phyloP scores from a whole-genome alignment of 2,797 vertebrate species.

The Leuciscus waleckii region DNA sequence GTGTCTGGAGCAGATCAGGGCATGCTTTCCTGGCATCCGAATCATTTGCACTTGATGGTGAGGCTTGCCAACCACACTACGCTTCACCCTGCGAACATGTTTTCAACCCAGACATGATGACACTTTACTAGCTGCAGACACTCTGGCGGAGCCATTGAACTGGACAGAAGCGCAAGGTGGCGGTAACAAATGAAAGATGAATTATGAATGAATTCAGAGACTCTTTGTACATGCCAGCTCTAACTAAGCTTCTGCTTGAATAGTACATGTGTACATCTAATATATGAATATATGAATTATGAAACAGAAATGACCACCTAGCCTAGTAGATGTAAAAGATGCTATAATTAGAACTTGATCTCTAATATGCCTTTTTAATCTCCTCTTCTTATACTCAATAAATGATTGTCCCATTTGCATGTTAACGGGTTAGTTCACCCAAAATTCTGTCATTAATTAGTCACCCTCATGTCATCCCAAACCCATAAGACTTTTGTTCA shows the following conservation, averaged over 20 bases:
- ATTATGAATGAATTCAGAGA: constrained; percentile 32
- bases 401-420: neutral
- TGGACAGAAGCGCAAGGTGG: constrained; percentile 33
- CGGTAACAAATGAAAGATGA: constrained; percentile 36
- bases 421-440: neutral
- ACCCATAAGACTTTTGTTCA: too few relatives aligned
- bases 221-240: constrained; percentile 29
- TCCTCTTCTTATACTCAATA: neutral
- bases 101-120: constrained; percentile 39
- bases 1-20: constrained; percentile 23
- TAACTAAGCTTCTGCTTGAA: constrained; percentile 27
- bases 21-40: constrained; percentile 49
- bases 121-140: constrained; percentile 29
- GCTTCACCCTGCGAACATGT: constrained; percentile 24
- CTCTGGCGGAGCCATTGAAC: constrained; percentile 3
- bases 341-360: neutral
- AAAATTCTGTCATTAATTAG: too few relatives aligned
- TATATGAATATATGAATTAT: constrained; percentile 37
- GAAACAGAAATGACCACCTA: constrained; percentile 1
- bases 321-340: neutral
- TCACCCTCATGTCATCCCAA: too few relatives aligned
- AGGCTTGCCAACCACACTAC: constrained; percentile 41
- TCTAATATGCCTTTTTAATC: neutral
- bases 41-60: constrained; percentile 51
- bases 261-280: constrained; percentile 29